Evolutionary conservation across 2,797 vertebrate species (phyloP).

Genomic region (Okamejei kenojei): DNA sequence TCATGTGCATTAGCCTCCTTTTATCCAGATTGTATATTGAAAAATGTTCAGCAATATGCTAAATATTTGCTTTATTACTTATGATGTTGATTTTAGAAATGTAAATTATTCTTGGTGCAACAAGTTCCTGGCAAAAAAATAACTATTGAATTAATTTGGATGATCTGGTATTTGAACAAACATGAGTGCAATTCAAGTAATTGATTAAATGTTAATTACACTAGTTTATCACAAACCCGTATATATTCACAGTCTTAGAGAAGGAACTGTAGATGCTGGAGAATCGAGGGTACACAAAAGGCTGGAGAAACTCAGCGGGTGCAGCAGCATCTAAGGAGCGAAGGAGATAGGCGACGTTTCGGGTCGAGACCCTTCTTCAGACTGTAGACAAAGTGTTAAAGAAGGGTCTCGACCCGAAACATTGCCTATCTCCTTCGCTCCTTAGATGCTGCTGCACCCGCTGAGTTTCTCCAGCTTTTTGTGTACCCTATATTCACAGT

Average conservation of each 20-base stretch:
- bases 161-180: not conserved
- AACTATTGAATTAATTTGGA: not conserved
- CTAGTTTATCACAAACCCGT: not conserved
- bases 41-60: not conserved
- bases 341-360: too few relatives aligned
- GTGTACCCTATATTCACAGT: not conserved
- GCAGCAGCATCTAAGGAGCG: too few relatives aligned
- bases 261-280: too few relatives aligned
- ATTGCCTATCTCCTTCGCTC: too few relatives aligned
- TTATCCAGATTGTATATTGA: not conserved
- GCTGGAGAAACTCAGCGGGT: too few relatives aligned
- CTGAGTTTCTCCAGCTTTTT: too few relatives aligned
- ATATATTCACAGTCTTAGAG: not conserved
- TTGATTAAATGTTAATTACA: not conserved
- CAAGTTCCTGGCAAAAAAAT: not conserved
- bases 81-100: not conserved
- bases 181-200: not conserved
- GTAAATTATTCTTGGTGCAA: not conserved
- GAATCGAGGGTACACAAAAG: too few relatives aligned
- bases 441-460: too few relatives aligned
- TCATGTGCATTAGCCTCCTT: not conserved
- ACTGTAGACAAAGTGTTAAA: too few relatives aligned
- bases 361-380: too few relatives aligned
- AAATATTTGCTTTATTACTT: not conserved
- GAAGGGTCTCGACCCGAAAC: too few relatives aligned